Evolutionary conservation across 2,888 invertebrate species (phyloP).

Genomic region (Phytoseiulus persimilis): DNA sequence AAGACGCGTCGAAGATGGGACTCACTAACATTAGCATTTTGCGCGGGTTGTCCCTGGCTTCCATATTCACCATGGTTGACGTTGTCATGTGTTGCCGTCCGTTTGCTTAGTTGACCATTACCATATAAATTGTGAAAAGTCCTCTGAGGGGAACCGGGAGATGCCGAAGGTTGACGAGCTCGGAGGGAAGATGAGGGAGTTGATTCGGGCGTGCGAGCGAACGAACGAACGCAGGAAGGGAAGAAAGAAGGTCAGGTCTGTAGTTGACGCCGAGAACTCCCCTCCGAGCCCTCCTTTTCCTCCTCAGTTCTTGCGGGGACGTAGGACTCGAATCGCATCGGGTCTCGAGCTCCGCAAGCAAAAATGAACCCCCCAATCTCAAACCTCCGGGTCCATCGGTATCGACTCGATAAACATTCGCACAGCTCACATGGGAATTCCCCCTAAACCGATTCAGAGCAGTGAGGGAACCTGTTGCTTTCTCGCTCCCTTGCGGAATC

Average conservation of each 20-base stretch:
- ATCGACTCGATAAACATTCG: too few species aligned
- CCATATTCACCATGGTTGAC: background rate
- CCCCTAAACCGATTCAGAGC: background rate
- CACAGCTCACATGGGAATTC: too few species aligned
- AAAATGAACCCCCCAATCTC: background rate
- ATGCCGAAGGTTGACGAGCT: too few species aligned
- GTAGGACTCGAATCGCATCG: background rate
- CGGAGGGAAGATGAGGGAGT: background rate
- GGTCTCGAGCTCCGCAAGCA: background rate
- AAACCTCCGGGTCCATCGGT: too few species aligned
- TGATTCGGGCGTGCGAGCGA: background rate
- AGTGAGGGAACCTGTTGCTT: background rate
- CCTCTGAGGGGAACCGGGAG: background rate
- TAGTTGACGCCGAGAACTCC: background rate
- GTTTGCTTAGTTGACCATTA: background rate
- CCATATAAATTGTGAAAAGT: background rate
- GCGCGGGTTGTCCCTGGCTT: background rate
- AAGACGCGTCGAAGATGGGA: background rate
- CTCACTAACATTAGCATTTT: background rate
- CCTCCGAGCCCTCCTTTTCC: background rate
- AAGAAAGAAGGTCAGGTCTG: background rate
- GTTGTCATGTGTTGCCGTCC: background rate
- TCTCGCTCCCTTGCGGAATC: background rate
- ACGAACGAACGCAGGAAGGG: background rate
- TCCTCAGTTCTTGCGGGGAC: background rate